Conservation (phyloP, 2,797 vertebrate genomes). For the Trachops cirrhosus region DNA sequence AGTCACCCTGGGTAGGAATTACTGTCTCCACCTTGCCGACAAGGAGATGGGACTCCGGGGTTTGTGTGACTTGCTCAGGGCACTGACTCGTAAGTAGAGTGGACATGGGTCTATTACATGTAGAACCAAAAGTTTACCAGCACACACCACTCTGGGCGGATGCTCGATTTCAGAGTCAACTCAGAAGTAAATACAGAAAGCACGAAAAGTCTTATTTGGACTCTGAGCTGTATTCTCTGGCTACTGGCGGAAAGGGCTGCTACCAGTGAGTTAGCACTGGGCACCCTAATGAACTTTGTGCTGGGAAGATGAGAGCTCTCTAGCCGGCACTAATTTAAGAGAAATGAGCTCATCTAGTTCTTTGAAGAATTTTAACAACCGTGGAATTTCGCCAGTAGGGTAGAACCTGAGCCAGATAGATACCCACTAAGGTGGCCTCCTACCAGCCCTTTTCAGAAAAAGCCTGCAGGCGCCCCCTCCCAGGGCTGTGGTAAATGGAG, state of each 20-base stretch:
- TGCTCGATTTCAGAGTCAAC: background rate
- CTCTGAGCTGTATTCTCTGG: background rate
- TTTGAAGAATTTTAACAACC: conserved; percentile 66
- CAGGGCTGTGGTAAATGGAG: background rate
- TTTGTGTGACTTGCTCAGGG: background rate
- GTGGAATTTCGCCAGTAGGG: background rate
- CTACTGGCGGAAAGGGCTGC: background rate
- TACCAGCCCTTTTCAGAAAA: conserved; percentile 43
- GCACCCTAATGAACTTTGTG: conserved; percentile 1
- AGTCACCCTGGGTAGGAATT: background rate
- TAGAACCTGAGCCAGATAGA: background rate
- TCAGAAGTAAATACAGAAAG: background rate
- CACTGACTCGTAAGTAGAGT: background rate
- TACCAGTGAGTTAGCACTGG: background rate
- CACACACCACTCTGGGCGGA: background rate
- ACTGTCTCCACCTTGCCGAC: background rate
- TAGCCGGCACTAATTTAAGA: conserved; percentile 45
- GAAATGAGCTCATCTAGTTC: conserved; percentile 44
- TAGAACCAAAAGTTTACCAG: background rate
- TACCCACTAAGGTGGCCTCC: background rate
- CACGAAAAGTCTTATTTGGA: background rate
- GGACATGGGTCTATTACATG: background rate
- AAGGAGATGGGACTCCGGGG: background rate
- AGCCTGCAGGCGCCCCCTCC: background rate
- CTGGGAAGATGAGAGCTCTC: conserved; percentile 45